These are phyloP conservation scores for Drusus annulatus DNA, from an alignment of 1,140 invertebrate genomes.

Conservation along the genomic window DNA sequence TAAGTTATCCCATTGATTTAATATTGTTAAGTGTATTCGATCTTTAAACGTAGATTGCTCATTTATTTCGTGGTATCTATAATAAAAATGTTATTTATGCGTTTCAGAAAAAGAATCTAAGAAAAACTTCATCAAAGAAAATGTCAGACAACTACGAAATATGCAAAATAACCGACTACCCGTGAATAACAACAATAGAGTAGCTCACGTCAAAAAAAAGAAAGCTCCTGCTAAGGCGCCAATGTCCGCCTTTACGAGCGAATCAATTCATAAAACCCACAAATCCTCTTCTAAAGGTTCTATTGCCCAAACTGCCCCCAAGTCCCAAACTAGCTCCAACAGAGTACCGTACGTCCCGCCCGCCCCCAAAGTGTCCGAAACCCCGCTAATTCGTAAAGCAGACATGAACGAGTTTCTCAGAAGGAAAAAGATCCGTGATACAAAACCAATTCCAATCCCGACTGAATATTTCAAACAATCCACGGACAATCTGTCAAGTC, in stretches of 20 bases:
- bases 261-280: neutral
- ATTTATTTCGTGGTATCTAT: neutral
- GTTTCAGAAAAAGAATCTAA: slow-evolving; percentile 42
- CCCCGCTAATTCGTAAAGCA: slow-evolving; percentile 28
- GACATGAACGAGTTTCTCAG: slow-evolving; percentile 34
- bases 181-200: neutral
- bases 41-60: too few species aligned
- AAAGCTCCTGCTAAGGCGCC: neutral
- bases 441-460: neutral
- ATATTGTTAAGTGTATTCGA: neutral
- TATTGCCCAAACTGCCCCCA: neutral
- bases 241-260: neutral
- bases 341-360: neutral
- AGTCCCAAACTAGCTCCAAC: neutral
- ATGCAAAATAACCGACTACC: slow-evolving; percentile 29
- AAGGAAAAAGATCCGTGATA: slow-evolving; percentile 25
- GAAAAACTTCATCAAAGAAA: slow-evolving; percentile 48
- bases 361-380: neutral
- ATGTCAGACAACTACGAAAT: slow-evolving; percentile 41
- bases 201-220: slow-evolving; percentile 20
- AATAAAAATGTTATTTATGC: neutral
- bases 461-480: slow-evolving; percentile 12
- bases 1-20: slow-evolving; percentile 23
- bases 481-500: slow-evolving; percentile 18
- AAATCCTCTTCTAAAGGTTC: slow-evolving; percentile 1